phyloP scores from a whole-genome alignment of 1,140 invertebrate genomes.

The Mamestra configurata region DNA sequence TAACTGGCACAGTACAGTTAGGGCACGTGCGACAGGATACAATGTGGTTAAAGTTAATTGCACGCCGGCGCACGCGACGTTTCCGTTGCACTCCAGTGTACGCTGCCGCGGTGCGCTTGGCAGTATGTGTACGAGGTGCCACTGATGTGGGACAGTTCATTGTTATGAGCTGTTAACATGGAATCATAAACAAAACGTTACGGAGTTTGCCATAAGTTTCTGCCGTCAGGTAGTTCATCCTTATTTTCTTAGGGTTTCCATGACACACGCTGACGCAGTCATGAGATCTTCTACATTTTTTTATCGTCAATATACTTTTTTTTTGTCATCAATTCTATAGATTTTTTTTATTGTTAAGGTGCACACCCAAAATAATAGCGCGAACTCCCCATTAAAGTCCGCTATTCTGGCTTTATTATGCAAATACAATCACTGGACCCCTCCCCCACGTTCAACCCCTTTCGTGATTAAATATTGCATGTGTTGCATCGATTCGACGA shows the following conservation, averaged over 20 bases:
- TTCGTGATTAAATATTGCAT: conserved; percentile 49
- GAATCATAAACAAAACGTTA: neutral
- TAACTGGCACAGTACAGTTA: conserved; percentile 56
- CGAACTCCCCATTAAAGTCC: conserved; percentile 40
- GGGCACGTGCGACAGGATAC: conserved; percentile 62
- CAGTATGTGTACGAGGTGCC: neutral
- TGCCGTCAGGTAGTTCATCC: too few relatives aligned
- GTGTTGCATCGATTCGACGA: conserved; percentile 38
- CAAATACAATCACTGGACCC: conserved; percentile 45
- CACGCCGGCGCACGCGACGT: conserved; percentile 56
- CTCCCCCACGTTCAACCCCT: conserved; percentile 36
- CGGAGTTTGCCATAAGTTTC: neutral
- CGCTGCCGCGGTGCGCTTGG: neutral
- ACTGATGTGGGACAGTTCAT: neutral
- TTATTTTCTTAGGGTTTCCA: too few relatives aligned
- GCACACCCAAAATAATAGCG: neutral
- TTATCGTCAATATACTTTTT: neutral
- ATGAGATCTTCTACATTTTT: too few relatives aligned
- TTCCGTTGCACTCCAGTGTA: conserved; percentile 55
- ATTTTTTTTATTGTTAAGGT: neutral
- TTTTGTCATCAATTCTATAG: neutral
- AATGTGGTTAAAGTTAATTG: conserved; percentile 65
- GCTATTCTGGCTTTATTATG: conserved; percentile 53
- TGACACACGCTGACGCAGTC: too few relatives aligned
- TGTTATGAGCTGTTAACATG: neutral